Conservation (phyloP, 2,113 vertebrate species). For the Atractosteus spatula region DNA sequence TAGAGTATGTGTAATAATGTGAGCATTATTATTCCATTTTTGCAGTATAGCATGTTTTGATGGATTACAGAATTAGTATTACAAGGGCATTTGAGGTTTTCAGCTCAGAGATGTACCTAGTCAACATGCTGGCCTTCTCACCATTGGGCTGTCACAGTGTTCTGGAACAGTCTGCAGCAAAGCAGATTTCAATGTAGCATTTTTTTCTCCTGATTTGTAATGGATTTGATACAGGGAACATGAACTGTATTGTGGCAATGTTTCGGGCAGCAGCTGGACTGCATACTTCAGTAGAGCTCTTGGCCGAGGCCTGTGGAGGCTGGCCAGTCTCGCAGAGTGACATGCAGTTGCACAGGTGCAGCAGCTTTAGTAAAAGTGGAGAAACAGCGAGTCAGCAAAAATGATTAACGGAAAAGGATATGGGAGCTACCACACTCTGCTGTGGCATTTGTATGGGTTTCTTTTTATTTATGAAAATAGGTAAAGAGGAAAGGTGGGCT, state of each 20-base stretch:
- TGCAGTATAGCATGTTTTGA: no score
- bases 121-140: not conserved
- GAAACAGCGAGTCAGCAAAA: not conserved
- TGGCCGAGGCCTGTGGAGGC: slow-evolving; percentile 8
- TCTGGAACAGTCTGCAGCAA: not conserved
- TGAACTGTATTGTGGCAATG: slow-evolving; percentile 16
- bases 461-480: no score
- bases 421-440: no score
- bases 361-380: not conserved
- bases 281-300: slow-evolving; percentile 24
- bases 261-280: slow-evolving; percentile 35
- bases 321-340: not conserved
- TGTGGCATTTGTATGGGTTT: no score
- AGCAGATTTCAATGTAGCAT: not conserved
- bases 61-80: no score
- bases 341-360: not conserved
- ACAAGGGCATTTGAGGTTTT: no score
- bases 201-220: slow-evolving; percentile 1
- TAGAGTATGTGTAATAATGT: no score
- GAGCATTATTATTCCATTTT: no score
- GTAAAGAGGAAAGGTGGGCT: no score
- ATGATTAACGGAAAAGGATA: no score
- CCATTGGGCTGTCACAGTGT: not conserved
- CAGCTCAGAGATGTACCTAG: no score
- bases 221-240: slow-evolving; percentile 20